Conservation (phyloP, 2,113 vertebrate species). For the Leptosomus discolor region DNA sequence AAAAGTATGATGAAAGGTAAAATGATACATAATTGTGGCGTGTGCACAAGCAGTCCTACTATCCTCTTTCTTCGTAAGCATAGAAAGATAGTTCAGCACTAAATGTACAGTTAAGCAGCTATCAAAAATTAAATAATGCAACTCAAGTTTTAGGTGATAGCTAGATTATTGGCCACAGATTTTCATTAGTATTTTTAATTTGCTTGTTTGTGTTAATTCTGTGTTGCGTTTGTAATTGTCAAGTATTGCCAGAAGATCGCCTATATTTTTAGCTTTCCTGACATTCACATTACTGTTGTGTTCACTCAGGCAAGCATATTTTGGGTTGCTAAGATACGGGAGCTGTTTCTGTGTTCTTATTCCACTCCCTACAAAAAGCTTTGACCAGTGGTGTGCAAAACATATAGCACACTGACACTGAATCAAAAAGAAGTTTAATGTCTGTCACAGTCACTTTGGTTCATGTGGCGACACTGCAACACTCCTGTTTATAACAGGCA, state of each 20-base stretch:
- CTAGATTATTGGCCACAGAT: neutral
- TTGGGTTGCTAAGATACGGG: neutral
- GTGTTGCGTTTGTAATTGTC: neutral
- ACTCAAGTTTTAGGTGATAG: neutral
- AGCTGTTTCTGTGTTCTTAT: neutral
- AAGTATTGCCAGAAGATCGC: neutral
- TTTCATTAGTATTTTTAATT: neutral
- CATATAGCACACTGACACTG: neutral
- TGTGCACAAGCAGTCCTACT: neutral
- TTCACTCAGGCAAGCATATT: neutral
- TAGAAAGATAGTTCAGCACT: neutral
- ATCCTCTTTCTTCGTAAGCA: neutral
- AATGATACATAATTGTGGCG: neutral
- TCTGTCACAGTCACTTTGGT: neutral
- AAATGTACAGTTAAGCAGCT: neutral
- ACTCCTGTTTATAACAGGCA: neutral
- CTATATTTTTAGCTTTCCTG: neutral
- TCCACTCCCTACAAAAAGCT: neutral
- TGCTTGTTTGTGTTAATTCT: neutral
- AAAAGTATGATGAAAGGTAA: neutral
- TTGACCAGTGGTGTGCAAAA: neutral
- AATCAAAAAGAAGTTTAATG: neutral
- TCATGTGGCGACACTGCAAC: neutral
- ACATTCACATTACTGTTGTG: neutral
- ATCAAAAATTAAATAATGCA: neutral